These are phyloP conservation scores for Caloenas nicobarica DNA, from an alignment of 2,113 vertebrate species.

Conservation along the genomic window DNA sequence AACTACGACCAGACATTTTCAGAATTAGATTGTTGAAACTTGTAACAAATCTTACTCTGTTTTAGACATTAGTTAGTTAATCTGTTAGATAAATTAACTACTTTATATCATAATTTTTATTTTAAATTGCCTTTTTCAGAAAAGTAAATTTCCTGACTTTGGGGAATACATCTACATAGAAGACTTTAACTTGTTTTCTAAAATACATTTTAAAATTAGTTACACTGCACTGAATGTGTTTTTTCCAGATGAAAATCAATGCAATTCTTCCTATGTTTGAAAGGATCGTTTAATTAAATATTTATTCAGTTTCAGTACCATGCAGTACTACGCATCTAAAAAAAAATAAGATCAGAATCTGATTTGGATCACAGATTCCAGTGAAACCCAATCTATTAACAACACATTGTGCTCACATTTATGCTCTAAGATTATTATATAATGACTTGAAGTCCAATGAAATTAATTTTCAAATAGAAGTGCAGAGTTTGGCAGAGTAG, in stretches of 20 bases:
- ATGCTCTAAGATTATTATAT: background rate
- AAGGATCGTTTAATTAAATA: slow-evolving; percentile 16
- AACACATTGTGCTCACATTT: background rate
- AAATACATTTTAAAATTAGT: slow-evolving; percentile 31
- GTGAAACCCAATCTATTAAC: background rate
- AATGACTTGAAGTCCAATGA: background rate
- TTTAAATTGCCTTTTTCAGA: background rate
- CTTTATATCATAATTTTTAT: background rate
- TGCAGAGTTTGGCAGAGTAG: background rate
- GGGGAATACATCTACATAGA: background rate
- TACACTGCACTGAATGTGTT: background rate
- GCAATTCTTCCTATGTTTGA: background rate
- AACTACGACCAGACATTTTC: slow-evolving; percentile 20
- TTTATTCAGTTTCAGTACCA: background rate
- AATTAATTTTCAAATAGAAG: slow-evolving; percentile 20
- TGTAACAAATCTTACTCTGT: background rate
- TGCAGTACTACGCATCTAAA: background rate
- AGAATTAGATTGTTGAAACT: slow-evolving; percentile 10
- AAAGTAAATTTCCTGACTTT: background rate
- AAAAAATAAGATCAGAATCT: background rate
- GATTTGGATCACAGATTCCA: background rate
- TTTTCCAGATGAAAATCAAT: background rate
- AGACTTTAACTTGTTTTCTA: background rate
- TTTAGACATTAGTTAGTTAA: background rate
- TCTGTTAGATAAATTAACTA: slow-evolving; percentile 16